These are phyloP conservation scores for Montipora capricornis DNA, from an alignment of 64 coral and sea anemone species.

Conservation along the genomic window DNA sequence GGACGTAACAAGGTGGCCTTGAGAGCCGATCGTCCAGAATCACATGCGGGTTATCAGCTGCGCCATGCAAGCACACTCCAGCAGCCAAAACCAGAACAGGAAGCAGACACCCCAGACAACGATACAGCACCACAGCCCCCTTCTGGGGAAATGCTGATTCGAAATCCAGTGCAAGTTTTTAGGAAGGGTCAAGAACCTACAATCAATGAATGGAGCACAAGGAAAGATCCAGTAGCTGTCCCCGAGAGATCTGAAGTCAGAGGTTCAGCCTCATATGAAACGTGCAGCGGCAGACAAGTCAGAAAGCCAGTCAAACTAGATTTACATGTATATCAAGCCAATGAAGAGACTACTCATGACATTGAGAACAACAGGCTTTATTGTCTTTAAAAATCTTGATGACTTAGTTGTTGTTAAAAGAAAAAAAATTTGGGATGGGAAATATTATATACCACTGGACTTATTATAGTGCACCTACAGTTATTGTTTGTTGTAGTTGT, in stretches of 20 bases:
- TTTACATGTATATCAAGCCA: background rate
- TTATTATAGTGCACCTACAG: no score
- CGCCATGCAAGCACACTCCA: constrained; percentile 12
- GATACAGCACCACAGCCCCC: background rate
- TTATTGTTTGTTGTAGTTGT: no score
- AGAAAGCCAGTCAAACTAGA: background rate
- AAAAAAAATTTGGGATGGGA: no score
- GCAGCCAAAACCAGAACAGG: background rate
- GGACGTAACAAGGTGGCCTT: constrained; percentile 56
- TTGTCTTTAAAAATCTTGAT: background rate
- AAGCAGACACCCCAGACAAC: background rate
- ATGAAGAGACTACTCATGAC: background rate
- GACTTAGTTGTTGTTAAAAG: background rate
- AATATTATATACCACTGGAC: no score
- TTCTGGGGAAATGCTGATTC: background rate
- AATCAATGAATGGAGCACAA: background rate
- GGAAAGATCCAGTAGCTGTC: background rate
- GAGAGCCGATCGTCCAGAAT: constrained; percentile 1
- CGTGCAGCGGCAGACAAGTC: background rate
- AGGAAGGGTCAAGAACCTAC: background rate
- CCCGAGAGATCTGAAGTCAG: background rate
- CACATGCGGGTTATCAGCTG: constrained; percentile 12
- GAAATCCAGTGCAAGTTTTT: background rate
- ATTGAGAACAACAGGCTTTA: background rate
- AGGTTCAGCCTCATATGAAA: background rate